Base-by-base conservation (phyloP, 1,140 invertebrate genomes). In the Colletes gigas region DNA sequence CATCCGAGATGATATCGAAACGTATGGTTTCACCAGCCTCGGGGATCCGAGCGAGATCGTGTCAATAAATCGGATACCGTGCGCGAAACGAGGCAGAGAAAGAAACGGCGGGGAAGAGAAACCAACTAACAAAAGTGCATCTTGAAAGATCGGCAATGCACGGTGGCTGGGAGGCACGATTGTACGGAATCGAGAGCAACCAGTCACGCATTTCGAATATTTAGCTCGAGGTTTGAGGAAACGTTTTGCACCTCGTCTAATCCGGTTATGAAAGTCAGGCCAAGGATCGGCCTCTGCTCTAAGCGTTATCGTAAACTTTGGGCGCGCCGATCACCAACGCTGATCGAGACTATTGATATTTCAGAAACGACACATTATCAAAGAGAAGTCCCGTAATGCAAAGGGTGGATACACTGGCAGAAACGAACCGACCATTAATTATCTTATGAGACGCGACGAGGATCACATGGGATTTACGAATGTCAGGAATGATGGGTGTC, bases 61-160 rank as follows among this genome's bases (percentile, higher is more conserved):
- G 78, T 75, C 78, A 80, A 80, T 80, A 80, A 80, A 80, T 80
- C 78, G 78, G 54, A 66, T 75, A 54, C 71, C 71, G 78, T 80
- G 78, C 78, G 78, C 78, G 70, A 55, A 59, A 21, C n/a, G 41
- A 21, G 21, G 14, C 59, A 44, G 59, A 66, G 62, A 50, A 80
- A 73, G 21, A 39, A 44, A 54, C n/a, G 9, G n/a, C n/a, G 41
- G 2, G 14, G 15, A 57, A 19, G 62, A 59, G 70, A 59, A 50
- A 80, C 21, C 39, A 21, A 60, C n/a, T 21, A 74, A 60, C 17
- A 55, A 66, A 60, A 65, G 52, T 15, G 54, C 60, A 44, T 67
- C 54, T 67, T 66, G 78, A 52, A 52, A 1, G 41, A 80, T 80
- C 78, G 54, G 21, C 62, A 7, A 19, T 75, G 54, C 52, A 66